A percentile compares a stretch with the other conserved stretches of the same genome.
Conservation (phyloP, 2,888 invertebrate genomes). For the Eucera pruinosa region DNA sequence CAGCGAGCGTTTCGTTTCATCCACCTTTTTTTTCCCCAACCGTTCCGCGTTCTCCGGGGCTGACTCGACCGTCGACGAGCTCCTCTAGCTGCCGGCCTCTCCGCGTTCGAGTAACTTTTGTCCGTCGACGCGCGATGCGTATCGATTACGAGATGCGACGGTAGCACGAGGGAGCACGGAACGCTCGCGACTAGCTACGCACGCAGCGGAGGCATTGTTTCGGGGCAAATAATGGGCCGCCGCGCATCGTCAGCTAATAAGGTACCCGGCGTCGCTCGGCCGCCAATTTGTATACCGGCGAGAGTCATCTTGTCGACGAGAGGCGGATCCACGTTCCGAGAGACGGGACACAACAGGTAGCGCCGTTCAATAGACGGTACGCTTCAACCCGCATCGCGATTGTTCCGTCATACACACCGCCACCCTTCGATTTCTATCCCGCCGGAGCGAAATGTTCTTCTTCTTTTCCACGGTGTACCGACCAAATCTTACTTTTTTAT, state of each 20-base stretch:
- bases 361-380: constrained; percentile 40
- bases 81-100: constrained; percentile 14
- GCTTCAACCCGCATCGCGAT: too few species aligned
- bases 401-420: constrained; percentile 20
- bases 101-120: constrained; percentile 37
- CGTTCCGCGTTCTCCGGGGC: constrained; percentile 8
- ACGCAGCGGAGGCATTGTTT: too few species aligned
- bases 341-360: constrained; percentile 39
- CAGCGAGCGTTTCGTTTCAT: background rate
- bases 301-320: constrained; percentile 52
- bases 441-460: background rate
- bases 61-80: background rate
- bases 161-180: constrained; percentile 5
- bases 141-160: constrained; percentile 60
- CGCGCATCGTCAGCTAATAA: constrained; percentile 63
- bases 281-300: constrained; percentile 49
- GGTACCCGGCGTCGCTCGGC: constrained; percentile 45
- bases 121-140: constrained; percentile 40
- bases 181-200: too few species aligned
- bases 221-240: constrained; percentile 65
- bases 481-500: too few species aligned
- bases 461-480: too few species aligned
- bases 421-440: background rate
- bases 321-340: constrained; percentile 31
- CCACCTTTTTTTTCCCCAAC: constrained; percentile 15